A percentile compares a stretch with the other conserved stretches of the same genome.
phyloP scores from a whole-genome alignment of 2,797 vertebrate genomes.

The Meriones psammophilus region DNA sequence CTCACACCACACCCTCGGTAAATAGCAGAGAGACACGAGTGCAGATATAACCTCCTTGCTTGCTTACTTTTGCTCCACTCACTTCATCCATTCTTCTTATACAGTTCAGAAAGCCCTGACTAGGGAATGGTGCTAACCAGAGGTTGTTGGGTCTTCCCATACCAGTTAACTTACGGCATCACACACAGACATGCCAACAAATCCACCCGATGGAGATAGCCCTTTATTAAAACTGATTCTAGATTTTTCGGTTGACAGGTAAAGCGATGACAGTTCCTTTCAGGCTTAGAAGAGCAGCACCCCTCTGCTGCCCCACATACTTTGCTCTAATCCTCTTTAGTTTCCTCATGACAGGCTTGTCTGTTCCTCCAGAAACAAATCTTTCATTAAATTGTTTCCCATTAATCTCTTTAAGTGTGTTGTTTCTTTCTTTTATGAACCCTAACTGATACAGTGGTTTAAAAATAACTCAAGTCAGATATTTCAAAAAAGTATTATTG shows the following conservation, averaged over 20 bases:
- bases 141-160: neutral
- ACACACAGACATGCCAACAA: neutral
- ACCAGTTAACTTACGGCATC: neutral
- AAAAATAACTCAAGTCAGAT: neutral
- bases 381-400: neutral
- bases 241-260: neutral
- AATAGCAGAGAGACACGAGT: neutral
- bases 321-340: neutral
- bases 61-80: neutral
- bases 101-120: neutral
- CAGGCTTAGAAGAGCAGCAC: rapidly evolving
- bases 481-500: neutral
- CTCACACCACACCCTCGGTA: neutral
- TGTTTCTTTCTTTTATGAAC: neutral
- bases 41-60: neutral
- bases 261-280: neutral
- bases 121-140: neutral
- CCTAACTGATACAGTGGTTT: neutral
- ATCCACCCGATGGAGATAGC: no score
- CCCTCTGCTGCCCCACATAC: neutral
- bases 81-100: neutral
- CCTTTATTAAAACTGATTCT: neutral
- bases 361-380: neutral
- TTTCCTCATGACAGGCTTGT: neutral
- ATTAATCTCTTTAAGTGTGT: neutral